Evolutionary conservation across 2,113 vertebrate species (phyloP).

Genomic region (Sciurus niger): DNA sequence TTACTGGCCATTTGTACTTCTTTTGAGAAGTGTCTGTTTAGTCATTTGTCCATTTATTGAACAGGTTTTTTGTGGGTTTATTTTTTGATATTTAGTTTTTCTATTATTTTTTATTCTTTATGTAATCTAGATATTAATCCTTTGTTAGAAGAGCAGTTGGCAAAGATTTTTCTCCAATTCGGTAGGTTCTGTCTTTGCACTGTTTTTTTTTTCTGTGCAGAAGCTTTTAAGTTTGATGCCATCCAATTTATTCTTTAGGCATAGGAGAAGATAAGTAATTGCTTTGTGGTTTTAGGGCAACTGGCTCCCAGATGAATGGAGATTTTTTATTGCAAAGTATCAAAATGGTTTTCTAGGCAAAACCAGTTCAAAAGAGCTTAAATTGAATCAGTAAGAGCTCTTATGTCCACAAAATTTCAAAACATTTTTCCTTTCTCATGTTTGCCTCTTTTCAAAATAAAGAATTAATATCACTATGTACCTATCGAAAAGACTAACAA

Average conservation of each 20-base stretch:
- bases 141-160: not conserved
- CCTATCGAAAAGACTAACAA: conserved; percentile 11
- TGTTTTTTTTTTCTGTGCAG: not conserved
- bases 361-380: conserved; percentile 45
- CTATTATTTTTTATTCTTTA: not conserved
- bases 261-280: conserved; percentile 55
- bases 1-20: not conserved
- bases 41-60: not conserved
- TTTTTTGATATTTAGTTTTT: too few relatives aligned
- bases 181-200: not conserved
- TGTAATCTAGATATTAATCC: not conserved
- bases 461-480: not conserved
- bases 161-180: not conserved
- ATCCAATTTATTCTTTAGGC: not conserved
- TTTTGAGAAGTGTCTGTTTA: not conserved
- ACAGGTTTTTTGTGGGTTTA: not conserved
- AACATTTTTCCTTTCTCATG: conserved; percentile 59
- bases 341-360: conserved; percentile 75
- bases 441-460: conserved; percentile 37
- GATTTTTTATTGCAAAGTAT: conserved; percentile 78
- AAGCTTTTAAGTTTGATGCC: not conserved
- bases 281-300: conserved; percentile 62
- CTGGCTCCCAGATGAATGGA: conserved; percentile 1
- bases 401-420: conserved; percentile 57
- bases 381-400: conserved; percentile 53